Conservation (phyloP, 2,113 vertebrate species). For the Cyanocitta stelleri region DNA sequence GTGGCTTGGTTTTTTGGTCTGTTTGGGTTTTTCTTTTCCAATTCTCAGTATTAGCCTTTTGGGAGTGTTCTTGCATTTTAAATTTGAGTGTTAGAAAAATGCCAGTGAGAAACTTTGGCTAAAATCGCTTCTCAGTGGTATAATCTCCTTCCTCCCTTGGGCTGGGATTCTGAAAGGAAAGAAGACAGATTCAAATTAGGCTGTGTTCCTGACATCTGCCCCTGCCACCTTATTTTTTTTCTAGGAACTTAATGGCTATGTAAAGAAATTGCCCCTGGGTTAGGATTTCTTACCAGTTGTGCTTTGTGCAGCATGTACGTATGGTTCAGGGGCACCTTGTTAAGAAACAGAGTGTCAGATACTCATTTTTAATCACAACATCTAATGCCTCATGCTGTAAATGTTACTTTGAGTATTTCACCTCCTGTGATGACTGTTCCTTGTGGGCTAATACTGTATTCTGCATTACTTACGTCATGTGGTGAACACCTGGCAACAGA, state of each 20-base stretch:
- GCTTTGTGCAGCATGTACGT: neutral
- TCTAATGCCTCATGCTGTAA: neutral
- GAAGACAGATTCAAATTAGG: neutral
- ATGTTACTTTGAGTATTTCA: slow-evolving; percentile 1
- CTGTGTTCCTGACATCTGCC: neutral
- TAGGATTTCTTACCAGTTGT: neutral
- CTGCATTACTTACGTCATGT: neutral
- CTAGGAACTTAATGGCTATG: neutral
- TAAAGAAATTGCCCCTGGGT: neutral
- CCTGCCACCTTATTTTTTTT: neutral
- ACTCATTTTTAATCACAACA: neutral
- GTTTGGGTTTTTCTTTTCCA: neutral
- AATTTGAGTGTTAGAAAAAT: neutral
- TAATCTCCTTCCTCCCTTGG: neutral
- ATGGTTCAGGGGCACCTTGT: neutral
- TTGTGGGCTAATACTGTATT: neutral
- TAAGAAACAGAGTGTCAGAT: neutral
- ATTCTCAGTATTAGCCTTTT: slow-evolving; percentile 31
- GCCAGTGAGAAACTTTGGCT: neutral
- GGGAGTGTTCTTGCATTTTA: slow-evolving; percentile 28
- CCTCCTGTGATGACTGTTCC: neutral
- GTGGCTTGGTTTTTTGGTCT: neutral
- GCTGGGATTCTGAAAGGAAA: neutral
- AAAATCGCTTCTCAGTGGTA: neutral
- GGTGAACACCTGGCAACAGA: neutral